Percentiles rank a stretch among this genome's conserved stretches.
Evolutionary conservation across 2,113 vertebrate species (phyloP).

Genomic region (Melanostigma gelatinosum): DNA sequence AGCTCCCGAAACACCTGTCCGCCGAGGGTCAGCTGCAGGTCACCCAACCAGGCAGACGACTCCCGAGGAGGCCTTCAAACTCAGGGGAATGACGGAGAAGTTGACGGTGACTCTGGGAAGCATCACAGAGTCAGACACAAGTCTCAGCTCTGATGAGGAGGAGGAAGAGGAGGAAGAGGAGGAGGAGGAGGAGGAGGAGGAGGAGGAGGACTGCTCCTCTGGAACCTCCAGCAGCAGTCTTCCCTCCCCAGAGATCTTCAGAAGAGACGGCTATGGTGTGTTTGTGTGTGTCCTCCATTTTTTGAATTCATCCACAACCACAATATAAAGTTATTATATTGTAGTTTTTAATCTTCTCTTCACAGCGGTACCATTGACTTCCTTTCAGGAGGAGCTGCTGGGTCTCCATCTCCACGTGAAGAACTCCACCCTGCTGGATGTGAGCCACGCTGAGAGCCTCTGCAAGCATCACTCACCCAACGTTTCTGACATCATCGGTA

Average conservation of each 20-base stretch:
- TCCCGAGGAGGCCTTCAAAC: not conserved
- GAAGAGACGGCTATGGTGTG: slow-evolving; percentile 78
- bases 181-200: slow-evolving; percentile 10
- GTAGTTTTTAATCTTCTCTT: not conserved
- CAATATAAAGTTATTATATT: not conserved
- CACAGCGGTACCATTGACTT: slow-evolving; percentile 23
- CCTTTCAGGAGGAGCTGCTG: slow-evolving; percentile 22
- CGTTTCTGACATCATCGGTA: slow-evolving; percentile 89
- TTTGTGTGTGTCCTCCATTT: slow-evolving; percentile 43
- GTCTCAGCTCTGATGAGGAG: slow-evolving; percentile 17
- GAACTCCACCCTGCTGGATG: slow-evolving; percentile 92
- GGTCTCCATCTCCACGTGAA: slow-evolving; percentile 62
- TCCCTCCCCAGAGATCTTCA: slow-evolving; percentile 88
- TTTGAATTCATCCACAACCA: not conserved
- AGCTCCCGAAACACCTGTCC: not conserved
- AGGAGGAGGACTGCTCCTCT: slow-evolving; percentile 13
- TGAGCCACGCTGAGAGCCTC: slow-evolving; percentile 84
- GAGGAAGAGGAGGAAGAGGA: slow-evolving; percentile 20
- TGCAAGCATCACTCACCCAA: slow-evolving; percentile 80
- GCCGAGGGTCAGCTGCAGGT: not conserved
- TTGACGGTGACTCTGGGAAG: slow-evolving; percentile 3
- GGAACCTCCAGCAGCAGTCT: slow-evolving; percentile 55
- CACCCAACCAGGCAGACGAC: not conserved
- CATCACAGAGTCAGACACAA: slow-evolving; percentile 14
- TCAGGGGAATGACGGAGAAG: not conserved